Conservation (phyloP, 2,888 invertebrate genomes). For the Polymixis flavicincta region DNA sequence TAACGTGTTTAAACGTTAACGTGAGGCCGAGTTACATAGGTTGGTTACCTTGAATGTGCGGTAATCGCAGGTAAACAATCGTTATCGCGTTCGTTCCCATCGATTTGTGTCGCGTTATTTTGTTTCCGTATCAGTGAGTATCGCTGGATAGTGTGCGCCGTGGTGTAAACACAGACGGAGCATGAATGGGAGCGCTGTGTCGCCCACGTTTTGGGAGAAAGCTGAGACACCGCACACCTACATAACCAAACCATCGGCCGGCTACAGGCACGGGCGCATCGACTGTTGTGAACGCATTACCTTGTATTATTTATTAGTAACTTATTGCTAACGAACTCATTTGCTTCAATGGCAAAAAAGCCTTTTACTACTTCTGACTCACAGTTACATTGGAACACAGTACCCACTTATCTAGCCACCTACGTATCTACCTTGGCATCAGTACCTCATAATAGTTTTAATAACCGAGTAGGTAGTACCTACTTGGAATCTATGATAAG, state of each 20-base stretch:
- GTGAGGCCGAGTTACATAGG: constrained; percentile 65
- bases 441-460: constrained; percentile 3
- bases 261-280: constrained; percentile 41
- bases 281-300: constrained; percentile 56
- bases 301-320: constrained; percentile 53
- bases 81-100: constrained; percentile 82
- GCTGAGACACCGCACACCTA: constrained; percentile 73
- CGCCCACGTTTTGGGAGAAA: constrained; percentile 87
- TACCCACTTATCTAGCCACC: neutral
- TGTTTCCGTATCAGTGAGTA: constrained; percentile 73
- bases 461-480: neutral
- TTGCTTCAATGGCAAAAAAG: constrained; percentile 27
- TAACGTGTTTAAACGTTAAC: constrained; percentile 64
- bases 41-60: constrained; percentile 83
- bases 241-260: constrained; percentile 58
- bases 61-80: constrained; percentile 87
- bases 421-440: neutral
- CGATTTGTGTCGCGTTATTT: constrained; percentile 79
- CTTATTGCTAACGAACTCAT: constrained; percentile 48
- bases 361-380: constrained; percentile 41
- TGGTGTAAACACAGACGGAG: constrained; percentile 78
- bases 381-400: constrained; percentile 15
- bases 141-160: constrained; percentile 61
- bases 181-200: constrained; percentile 81
- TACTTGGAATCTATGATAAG: constrained; percentile 22